Conservation (phyloP, 2,113 vertebrate genomes). For the Atlantisia rogersi region DNA sequence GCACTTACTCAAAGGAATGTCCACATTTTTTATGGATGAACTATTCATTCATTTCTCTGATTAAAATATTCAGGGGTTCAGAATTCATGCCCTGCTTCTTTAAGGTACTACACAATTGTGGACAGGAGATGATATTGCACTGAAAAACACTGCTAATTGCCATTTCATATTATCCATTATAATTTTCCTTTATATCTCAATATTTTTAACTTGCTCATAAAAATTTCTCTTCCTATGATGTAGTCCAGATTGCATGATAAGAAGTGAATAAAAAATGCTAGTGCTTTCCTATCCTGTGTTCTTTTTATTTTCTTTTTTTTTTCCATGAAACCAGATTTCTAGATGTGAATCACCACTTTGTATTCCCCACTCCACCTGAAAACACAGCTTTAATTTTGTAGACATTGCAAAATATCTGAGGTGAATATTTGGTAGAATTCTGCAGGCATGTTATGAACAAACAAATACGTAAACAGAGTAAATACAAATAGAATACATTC, state of each 20-base stretch:
- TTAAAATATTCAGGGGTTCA: background rate
- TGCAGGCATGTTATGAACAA: constrained; percentile 35
- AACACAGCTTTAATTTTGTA: constrained; percentile 41
- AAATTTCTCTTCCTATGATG: constrained; percentile 63
- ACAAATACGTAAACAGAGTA: constrained; percentile 7
- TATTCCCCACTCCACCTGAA: constrained; percentile 20
- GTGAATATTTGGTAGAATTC: constrained; percentile 44
- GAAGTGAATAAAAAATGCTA: constrained; percentile 72
- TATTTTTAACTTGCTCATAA: constrained; percentile 76
- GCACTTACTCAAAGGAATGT: background rate
- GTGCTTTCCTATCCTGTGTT: background rate
- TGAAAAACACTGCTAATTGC: constrained; percentile 35
- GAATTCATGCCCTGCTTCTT: constrained; percentile 22
- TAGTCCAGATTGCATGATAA: constrained; percentile 73
- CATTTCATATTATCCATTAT: constrained; percentile 33
- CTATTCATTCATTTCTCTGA: background rate
- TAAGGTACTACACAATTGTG: background rate
- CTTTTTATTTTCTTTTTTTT: constrained; percentile 1
- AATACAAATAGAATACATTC: constrained; percentile 49
- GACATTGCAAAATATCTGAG: constrained; percentile 37
- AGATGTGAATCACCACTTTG: constrained; percentile 48
- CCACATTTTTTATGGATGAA: background rate
- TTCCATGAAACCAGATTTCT: constrained; percentile 23
- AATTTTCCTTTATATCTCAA: constrained; percentile 52
- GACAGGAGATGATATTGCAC: background rate